Conservation (phyloP, 2,888 invertebrate species). For the Calameuta filiformis region DNA sequence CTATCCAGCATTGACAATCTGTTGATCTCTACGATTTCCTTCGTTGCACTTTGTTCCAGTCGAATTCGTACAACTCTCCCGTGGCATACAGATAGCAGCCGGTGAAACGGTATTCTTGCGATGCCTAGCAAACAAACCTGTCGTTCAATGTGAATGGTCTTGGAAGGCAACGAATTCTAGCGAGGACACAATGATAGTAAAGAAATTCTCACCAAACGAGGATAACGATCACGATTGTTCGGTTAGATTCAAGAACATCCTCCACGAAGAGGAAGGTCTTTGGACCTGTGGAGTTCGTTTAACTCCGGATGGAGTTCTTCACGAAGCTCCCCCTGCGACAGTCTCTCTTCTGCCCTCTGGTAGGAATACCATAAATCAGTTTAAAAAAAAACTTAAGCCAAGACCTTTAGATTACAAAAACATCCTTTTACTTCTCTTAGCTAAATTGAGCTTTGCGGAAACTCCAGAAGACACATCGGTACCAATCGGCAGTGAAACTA, state of each 20-base stretch:
- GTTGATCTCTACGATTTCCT: constrained; percentile 6
- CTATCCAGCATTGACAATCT: not conserved
- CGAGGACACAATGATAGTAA: constrained; percentile 51
- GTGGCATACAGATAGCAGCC: constrained; percentile 58
- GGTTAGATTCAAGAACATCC: constrained; percentile 58
- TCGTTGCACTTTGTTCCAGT: constrained; percentile 37
- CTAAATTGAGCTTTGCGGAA: constrained; percentile 57
- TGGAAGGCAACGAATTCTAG: constrained; percentile 59
- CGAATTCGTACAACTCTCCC: constrained; percentile 62
- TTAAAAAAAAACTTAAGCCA: not conserved
- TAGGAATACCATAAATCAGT: constrained; percentile 24
- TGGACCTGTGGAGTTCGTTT: constrained; percentile 63
- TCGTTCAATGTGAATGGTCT: constrained; percentile 62
- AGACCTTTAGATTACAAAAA: not conserved
- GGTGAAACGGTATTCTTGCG: constrained; percentile 60
- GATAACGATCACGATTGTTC: constrained; percentile 62
- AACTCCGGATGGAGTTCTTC: constrained; percentile 52
- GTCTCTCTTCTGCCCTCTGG: constrained; percentile 60
- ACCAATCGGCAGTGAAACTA: constrained; percentile 48
- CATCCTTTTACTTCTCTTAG: constrained; percentile 32
- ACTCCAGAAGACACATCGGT: constrained; percentile 52
- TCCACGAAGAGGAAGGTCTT: constrained; percentile 62
- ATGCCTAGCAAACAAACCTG: constrained; percentile 60
- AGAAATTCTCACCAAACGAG: constrained; percentile 56
- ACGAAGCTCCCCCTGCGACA: constrained; percentile 60